Conservation (phyloP, 2,888 invertebrate species). For the Aphodius granarius region DNA sequence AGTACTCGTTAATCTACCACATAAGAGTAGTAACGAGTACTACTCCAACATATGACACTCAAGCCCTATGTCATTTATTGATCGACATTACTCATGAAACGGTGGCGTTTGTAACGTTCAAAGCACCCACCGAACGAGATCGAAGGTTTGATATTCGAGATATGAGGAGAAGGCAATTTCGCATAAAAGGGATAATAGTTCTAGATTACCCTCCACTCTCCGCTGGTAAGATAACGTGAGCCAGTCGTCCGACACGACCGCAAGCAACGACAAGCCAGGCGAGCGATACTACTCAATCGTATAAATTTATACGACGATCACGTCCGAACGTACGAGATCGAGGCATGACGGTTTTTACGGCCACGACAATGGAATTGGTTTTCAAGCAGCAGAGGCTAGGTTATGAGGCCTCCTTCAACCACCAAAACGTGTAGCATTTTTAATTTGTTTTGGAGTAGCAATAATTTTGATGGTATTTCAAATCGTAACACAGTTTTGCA, state of each 20-base stretch:
- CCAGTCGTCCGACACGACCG: neutral
- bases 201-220: neutral
- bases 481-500: no score
- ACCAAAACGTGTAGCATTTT: no score
- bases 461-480: no score
- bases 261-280: neutral
- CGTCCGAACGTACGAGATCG: neutral
- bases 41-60: no score
- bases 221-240: neutral
- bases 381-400: neutral
- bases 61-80: no score
- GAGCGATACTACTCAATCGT: neutral
- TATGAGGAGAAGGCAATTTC: neutral
- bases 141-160: neutral
- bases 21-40: no score
- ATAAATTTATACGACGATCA: neutral
- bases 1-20: no score
- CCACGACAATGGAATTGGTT: neutral
- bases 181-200: neutral
- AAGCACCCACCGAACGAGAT: neutral
- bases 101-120: neutral
- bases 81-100: neutral
- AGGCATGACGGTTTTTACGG: neutral
- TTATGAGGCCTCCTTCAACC: no score
- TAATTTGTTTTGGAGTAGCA: no score